Evolutionary conservation across 2,797 vertebrate genomes (phyloP).

Genomic region (Limosa lapponica): DNA sequence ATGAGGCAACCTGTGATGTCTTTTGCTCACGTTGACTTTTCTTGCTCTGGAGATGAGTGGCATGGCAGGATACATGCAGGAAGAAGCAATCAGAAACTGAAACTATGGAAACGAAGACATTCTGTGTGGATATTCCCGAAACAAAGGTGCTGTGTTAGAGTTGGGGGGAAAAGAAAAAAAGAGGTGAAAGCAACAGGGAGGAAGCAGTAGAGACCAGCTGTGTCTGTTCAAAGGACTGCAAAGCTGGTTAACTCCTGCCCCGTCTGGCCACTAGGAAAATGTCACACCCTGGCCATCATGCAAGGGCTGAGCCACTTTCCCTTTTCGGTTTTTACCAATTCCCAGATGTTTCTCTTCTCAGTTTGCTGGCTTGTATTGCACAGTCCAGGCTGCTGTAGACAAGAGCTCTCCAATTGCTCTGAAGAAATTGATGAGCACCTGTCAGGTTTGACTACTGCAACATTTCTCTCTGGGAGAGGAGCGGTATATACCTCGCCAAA

Average conservation of each 20-base stretch:
- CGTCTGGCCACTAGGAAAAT: accelerated
- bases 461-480: background rate
- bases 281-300: background rate
- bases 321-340: background rate
- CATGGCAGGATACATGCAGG: accelerated
- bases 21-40: background rate
- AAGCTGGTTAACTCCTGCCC: background rate
- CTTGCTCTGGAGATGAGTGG: background rate
- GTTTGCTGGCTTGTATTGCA: background rate
- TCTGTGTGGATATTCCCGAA: accelerated
- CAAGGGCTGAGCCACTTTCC: background rate
- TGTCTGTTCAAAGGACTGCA: background rate
- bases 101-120: background rate
- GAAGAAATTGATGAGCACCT: background rate
- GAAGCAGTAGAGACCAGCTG: background rate
- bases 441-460: background rate
- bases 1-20: accelerated
- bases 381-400: background rate
- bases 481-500: background rate
- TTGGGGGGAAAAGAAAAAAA: background rate
- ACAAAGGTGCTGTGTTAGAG: background rate
- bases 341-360: background rate
- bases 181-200: background rate
- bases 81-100: background rate
- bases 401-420: background rate